Conservation (phyloP, 35 echinoderm and acorn worm genomes). For the Apostichopus parvimensis region DNA sequence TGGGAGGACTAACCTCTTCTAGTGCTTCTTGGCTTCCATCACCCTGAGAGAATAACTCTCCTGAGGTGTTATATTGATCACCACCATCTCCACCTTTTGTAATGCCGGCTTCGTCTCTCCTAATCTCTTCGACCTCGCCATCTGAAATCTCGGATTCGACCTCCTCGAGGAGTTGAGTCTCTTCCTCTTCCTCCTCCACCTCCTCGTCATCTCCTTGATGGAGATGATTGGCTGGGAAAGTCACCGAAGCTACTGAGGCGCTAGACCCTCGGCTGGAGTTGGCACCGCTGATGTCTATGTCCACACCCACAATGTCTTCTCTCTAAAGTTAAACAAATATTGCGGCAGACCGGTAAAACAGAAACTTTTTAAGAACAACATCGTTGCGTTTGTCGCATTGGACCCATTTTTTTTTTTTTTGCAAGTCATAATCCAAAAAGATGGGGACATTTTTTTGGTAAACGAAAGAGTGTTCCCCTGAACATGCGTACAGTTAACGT, state of each 20-base stretch:
- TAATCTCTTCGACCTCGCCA: too few relatives aligned
- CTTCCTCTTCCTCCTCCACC: neutral
- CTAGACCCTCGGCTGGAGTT: slow-evolving; percentile 9
- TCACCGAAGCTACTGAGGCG: neutral
- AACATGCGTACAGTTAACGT: too few relatives aligned
- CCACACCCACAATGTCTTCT: neutral
- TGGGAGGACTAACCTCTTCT: slow-evolving; percentile 7
- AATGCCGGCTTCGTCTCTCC: slow-evolving; percentile 12
- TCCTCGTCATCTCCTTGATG: neutral
- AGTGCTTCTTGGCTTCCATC: neutral
- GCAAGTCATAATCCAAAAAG: too few relatives aligned
- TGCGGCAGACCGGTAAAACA: too few relatives aligned
- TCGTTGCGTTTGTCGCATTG: too few relatives aligned
- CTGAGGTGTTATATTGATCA: slow-evolving; percentile 2
- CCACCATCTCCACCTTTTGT: neutral
- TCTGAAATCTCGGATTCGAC: neutral
- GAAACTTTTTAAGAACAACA: too few relatives aligned
- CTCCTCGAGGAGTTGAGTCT: slow-evolving; percentile 1
- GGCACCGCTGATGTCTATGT: slow-evolving; percentile 8
- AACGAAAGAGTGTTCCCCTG: too few relatives aligned
- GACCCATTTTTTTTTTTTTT: too few relatives aligned
- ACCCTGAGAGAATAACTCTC: slow-evolving; percentile 26
- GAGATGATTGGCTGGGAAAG: slow-evolving; percentile 25
- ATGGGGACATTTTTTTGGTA: too few relatives aligned
- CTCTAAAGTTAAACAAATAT: neutral